A percentile compares a stretch with the other conserved stretches of the same genome.
Evolutionary conservation across 2,797 vertebrate genomes (phyloP).

Genomic region (Phrynocephalus guinanensis): DNA sequence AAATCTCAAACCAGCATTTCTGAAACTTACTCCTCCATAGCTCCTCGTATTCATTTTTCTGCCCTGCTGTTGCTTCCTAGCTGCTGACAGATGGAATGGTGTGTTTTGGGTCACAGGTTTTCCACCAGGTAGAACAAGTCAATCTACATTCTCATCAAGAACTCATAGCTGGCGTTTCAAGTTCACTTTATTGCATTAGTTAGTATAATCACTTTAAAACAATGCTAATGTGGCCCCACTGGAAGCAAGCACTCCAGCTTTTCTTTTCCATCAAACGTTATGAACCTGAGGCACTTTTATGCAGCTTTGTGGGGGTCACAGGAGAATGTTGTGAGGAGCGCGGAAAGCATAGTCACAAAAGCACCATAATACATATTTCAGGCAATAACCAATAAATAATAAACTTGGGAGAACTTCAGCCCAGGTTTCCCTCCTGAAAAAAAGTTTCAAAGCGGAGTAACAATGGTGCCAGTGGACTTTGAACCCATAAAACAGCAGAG

Average conservation of each 20-base stretch:
- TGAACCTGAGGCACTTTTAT: conserved; percentile 6
- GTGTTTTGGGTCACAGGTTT: conserved; percentile 69
- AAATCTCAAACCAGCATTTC: conserved; percentile 49
- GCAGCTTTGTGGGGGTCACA: background rate
- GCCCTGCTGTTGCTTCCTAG: conserved; percentile 48
- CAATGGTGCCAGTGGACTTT: too few species aligned
- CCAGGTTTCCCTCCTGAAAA: too few species aligned
- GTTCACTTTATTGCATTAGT: conserved; percentile 56
- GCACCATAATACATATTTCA: too few species aligned
- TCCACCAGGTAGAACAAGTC: conserved; percentile 69
- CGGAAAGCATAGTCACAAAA: too few species aligned
- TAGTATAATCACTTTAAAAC: conserved; percentile 48
- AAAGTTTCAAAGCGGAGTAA: too few species aligned
- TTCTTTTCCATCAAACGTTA: conserved; percentile 27
- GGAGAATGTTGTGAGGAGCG: too few species aligned
- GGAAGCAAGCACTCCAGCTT: conserved; percentile 38
- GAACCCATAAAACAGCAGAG: too few species aligned
- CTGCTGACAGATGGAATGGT: conserved; percentile 63
- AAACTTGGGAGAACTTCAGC: too few species aligned
- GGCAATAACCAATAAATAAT: too few species aligned
- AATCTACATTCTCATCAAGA: conserved; percentile 73
- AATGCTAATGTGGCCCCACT: conserved; percentile 34
- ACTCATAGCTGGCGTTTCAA: conserved; percentile 55
- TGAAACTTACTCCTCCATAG: conserved; percentile 61
- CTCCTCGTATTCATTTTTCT: conserved; percentile 53